Conservation (phyloP, 2,113 vertebrate genomes). For the Scomber japonicus region DNA sequence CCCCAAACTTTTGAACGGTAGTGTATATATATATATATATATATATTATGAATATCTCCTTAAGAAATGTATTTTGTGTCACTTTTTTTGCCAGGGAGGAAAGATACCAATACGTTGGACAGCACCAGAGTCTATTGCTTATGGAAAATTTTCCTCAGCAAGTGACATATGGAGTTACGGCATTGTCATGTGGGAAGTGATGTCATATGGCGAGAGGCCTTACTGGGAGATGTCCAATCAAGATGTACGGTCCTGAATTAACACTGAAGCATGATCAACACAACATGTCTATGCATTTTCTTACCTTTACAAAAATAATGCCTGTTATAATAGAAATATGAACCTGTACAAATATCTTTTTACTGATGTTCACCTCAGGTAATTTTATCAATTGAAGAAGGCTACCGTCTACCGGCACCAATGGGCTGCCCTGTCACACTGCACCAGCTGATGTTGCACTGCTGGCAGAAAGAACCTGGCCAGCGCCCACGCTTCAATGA, state of each 20-base stretch:
- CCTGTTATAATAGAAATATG: background rate
- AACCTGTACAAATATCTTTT: background rate
- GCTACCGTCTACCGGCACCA: slow-evolving; percentile 96
- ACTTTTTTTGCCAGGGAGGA: slow-evolving; percentile 86
- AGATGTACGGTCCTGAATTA: slow-evolving; percentile 75
- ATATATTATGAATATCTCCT: background rate
- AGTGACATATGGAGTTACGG: slow-evolving; percentile 97
- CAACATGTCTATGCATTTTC: background rate
- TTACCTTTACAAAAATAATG: background rate
- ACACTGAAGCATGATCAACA: background rate
- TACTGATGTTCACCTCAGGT: slow-evolving; percentile 84
- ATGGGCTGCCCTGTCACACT: slow-evolving; percentile 96
- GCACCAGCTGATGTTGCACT: slow-evolving; percentile 98
- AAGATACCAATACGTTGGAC: slow-evolving; percentile 99
- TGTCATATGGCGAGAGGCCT: slow-evolving; percentile 97
- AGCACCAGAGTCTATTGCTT: slow-evolving; percentile 95
- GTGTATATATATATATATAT: background rate
- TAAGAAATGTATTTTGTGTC: background rate
- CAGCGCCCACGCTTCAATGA: slow-evolving; percentile 94
- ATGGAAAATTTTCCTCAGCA: slow-evolving; percentile 96
- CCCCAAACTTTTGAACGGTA: too few species aligned
- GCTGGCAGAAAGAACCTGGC: slow-evolving; percentile 97
- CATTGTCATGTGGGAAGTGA: slow-evolving; percentile 99
- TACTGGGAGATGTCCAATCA: slow-evolving; percentile 99
- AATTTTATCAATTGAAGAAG: slow-evolving; percentile 98